phyloP scores from a whole-genome alignment of 2,797 vertebrate species.

The Carcharodon carcharias region DNA sequence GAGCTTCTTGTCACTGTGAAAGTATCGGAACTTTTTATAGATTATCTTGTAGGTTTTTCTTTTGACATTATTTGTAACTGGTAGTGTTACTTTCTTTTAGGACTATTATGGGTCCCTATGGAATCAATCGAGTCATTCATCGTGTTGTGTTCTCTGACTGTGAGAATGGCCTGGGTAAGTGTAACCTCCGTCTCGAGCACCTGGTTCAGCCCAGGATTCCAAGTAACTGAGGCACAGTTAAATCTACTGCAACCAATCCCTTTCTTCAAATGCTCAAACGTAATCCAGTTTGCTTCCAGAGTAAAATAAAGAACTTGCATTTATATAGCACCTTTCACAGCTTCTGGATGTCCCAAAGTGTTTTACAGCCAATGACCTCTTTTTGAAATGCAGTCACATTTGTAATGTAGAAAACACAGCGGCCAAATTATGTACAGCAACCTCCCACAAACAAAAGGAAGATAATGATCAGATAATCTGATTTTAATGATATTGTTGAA shows the following conservation, averaged over 20 bases:
- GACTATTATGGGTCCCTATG: slow-evolving; percentile 78
- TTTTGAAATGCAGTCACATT: neutral
- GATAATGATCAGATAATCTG: neutral
- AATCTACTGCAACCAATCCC: neutral
- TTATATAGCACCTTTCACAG: neutral
- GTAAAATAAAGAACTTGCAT: neutral
- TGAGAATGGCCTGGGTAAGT: slow-evolving; percentile 72
- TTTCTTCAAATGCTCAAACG: neutral
- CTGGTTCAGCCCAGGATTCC: neutral
- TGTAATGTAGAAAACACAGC: neutral
- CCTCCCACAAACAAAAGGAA: neutral
- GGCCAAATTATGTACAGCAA: neutral
- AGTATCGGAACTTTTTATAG: neutral
- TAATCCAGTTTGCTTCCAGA: neutral
- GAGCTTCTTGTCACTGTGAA: neutral
- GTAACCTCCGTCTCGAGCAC: neutral
- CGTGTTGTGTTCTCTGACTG: slow-evolving; percentile 70
- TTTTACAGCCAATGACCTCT: neutral
- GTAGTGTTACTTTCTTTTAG: slow-evolving; percentile 50
- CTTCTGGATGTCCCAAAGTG: neutral
- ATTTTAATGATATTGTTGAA: neutral
- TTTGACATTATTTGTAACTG: neutral
- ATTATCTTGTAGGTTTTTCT: slow-evolving; percentile 1
- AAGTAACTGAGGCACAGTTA: neutral
- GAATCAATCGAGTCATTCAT: slow-evolving; percentile 68